Percentiles rank a stretch among this genome's conserved stretches.
Conservation (phyloP, 2,797 vertebrate genomes). For the Acropternis orthonyx region DNA sequence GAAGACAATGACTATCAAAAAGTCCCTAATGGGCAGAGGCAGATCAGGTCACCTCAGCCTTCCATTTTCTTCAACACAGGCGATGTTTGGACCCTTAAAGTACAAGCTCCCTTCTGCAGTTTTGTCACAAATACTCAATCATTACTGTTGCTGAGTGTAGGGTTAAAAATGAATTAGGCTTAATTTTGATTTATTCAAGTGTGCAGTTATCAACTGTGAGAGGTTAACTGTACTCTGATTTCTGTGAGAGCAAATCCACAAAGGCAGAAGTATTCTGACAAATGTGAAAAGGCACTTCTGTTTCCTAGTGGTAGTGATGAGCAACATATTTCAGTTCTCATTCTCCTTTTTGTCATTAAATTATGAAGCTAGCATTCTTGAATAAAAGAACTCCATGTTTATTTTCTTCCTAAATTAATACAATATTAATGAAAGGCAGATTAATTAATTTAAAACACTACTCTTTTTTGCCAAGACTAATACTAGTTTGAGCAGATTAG, state of each 20-base stretch:
- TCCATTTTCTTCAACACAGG: conserved; percentile 56
- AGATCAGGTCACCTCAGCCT: conserved; percentile 73
- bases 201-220: background rate
- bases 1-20: conserved; percentile 75
- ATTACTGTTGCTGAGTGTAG: conserved; percentile 36
- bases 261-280: background rate
- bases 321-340: background rate
- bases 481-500: background rate
- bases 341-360: background rate
- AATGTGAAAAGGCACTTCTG: conserved; percentile 10
- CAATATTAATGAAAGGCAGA: background rate
- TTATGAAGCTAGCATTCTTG: background rate
- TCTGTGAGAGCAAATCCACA: conserved; percentile 12
- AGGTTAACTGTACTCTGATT: conserved; percentile 20
- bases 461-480: background rate
- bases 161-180: conserved; percentile 51
- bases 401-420: background rate
- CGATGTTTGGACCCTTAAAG: conserved; percentile 47
- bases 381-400: background rate
- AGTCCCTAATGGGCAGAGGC: conserved; percentile 69
- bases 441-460: conserved; percentile 24
- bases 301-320: background rate
- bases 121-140: conserved; percentile 50
- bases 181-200: conserved; percentile 41
- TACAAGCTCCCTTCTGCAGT: background rate